Conservation (phyloP, 2,113 vertebrate genomes). For the Microcebus jonahi region DNA sequence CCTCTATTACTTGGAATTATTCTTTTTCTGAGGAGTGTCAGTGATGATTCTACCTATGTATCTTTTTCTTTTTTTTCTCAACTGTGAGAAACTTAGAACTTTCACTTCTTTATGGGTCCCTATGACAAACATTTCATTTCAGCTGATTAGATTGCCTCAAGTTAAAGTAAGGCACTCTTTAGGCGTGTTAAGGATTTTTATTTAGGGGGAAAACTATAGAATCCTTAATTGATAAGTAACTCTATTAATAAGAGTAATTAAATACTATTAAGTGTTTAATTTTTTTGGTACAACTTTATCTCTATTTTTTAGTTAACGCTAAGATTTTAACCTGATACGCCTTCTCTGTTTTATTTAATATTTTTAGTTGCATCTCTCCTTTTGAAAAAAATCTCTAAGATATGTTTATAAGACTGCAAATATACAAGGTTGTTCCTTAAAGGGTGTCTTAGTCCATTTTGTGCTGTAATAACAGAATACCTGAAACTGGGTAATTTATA, state of each 20-base stretch:
- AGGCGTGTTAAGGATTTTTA: slow-evolving; percentile 2
- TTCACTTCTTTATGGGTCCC: not conserved
- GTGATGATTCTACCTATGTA: not conserved
- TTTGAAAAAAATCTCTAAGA: not conserved
- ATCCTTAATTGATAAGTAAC: slow-evolving; percentile 3
- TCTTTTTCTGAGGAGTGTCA: slow-evolving; percentile 16
- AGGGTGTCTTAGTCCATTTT: not conserved
- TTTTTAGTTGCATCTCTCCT: slow-evolving; percentile 45
- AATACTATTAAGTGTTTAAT: not conserved
- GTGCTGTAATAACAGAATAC: not conserved
- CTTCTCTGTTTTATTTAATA: slow-evolving; percentile 14
- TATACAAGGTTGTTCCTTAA: not conserved
- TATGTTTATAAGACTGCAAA: slow-evolving; percentile 34
- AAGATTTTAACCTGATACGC: slow-evolving; percentile 11
- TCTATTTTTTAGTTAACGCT: slow-evolving; percentile 38
- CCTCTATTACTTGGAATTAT: not conserved
- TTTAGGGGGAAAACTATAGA: not conserved
- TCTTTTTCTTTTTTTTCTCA: not conserved
- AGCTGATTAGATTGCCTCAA: not conserved
- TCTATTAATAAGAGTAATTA: too few relatives aligned
- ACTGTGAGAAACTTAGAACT: not conserved
- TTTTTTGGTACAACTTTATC: not conserved
- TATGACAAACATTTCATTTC: not conserved
- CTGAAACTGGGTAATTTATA: not conserved
- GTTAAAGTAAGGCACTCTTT: not conserved